Evolutionary conservation across 1,140 invertebrate genomes (phyloP), one percentile per base, ranked within the genome.

Genomic region (Caenorhabditis tropicalis): DNA sequence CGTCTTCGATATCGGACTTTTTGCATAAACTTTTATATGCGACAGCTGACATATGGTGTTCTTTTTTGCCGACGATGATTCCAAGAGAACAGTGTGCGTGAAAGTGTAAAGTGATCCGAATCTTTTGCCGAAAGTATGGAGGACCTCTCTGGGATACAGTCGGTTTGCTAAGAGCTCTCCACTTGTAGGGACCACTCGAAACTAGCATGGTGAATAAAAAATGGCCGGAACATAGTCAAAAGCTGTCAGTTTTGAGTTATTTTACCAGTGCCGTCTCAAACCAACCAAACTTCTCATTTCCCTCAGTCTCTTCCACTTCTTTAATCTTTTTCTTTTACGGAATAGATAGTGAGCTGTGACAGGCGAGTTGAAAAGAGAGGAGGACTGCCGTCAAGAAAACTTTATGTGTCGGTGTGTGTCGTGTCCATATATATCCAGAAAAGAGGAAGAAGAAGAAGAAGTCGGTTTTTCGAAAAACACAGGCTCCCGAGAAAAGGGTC

Each of bases 1-100:
- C 27, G 5, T 36, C 10, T 36, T 15, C 65, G 36, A 74, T 74
- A 65, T 65, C 58, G 29, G 58, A 7, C 31, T 43, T 36, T n/a
- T 43, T 24, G 65, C 65, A 74, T 74, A 74, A 74, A 74, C 33
- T 74, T 74, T 74, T 74, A 74, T 74, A 43, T 74, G 65, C 65
- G 15, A 16, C 65, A 74, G 19, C 65, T 74, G 65, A 31, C 65
- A 74, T 74, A 36, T 74, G 65, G 65, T 46, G 65, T 74, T 74
- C 65, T 15, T 74, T n/a, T 33, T 15, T 74, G 65, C 58, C 58
- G 33, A 5, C 58, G 19, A 33, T 21, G 65, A 74, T 12, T 15
- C 12, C 0, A 31, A 21, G 12, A 36, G 19, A n/a, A 46, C 36
- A 74, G 65, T 43, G 6, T 24, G 65, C 9, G 19, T 21, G n/a